Percentiles rank a stretch among this genome's conserved stretches.
Evolutionary conservation across 2,888 invertebrate genomes (phyloP).

Genomic region (Troides aeacus): DNA sequence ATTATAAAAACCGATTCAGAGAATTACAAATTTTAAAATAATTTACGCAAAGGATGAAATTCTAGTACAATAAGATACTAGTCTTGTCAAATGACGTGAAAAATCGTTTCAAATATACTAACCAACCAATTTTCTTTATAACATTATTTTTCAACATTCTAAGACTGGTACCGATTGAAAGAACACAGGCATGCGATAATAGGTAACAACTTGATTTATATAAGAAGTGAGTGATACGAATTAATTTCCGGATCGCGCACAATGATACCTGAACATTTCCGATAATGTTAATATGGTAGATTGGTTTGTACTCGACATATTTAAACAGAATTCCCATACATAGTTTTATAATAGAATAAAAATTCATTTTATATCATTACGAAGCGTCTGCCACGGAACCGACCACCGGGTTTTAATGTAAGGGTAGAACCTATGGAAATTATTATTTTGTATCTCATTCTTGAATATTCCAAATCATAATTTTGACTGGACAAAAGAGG

Average conservation of each 20-base stretch:
- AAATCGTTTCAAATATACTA: no score
- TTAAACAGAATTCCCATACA: neutral
- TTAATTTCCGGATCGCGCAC: slow-evolving; percentile 1
- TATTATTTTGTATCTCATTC: no score
- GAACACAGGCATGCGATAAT: neutral
- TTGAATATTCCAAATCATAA: neutral
- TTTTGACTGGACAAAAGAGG: neutral
- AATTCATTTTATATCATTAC: neutral
- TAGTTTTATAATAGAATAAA: neutral
- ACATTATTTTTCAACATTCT: neutral
- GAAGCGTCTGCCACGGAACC: neutral
- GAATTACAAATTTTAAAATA: no score
- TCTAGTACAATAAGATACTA: no score
- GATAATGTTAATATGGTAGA: neutral
- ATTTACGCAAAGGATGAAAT: no score
- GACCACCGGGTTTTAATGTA: no score
- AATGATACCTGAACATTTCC: neutral
- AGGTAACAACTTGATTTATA: neutral
- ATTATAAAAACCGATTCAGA: no score
- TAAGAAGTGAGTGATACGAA: slow-evolving; percentile 1
- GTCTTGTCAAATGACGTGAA: no score
- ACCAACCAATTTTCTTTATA: neutral
- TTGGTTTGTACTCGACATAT: neutral
- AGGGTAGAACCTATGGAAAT: no score
- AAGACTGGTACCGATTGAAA: neutral